Evolutionary conservation across 2,797 vertebrate species (phyloP).

Genomic region (Argentina silus): DNA sequence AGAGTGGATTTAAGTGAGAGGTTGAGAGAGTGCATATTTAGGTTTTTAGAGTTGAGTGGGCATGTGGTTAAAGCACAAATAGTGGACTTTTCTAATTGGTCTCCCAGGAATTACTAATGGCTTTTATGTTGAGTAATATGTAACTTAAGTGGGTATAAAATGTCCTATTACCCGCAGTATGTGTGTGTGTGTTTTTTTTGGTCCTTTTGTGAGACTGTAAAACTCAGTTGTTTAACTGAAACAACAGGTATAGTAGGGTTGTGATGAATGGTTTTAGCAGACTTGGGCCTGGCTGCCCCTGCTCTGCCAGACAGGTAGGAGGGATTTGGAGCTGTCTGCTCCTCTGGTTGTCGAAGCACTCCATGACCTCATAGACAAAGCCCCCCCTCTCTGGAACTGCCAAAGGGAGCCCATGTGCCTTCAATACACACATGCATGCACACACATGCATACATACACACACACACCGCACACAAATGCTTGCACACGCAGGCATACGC

Average conservation of each 20-base stretch:
- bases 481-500: neutral
- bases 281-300: neutral
- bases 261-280: conserved; percentile 52
- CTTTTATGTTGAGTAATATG: conserved; percentile 29
- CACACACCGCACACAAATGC: too few species aligned
- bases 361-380: conserved; percentile 31
- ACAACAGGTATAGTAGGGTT: conserved; percentile 18
- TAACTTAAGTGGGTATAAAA: conserved; percentile 37
- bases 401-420: neutral
- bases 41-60: conserved; percentile 36
- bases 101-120: conserved; percentile 49
- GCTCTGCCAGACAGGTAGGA: conserved; percentile 26
- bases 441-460: neutral
- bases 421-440: neutral
- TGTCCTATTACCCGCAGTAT: conserved; percentile 18
- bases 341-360: conserved; percentile 26
- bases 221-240: conserved; percentile 21
- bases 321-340: conserved; percentile 19
- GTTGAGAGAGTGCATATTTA: conserved; percentile 2
- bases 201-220: conserved; percentile 40
- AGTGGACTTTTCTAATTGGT: conserved; percentile 49
- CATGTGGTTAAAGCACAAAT: conserved; percentile 34
- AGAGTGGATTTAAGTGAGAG: conserved; percentile 42
- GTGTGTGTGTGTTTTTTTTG: conserved; percentile 20
- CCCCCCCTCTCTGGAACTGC: neutral